These are phyloP conservation scores for Cistogaster globosa DNA, from an alignment of 2,888 invertebrate species.

Conservation along the genomic window DNA sequence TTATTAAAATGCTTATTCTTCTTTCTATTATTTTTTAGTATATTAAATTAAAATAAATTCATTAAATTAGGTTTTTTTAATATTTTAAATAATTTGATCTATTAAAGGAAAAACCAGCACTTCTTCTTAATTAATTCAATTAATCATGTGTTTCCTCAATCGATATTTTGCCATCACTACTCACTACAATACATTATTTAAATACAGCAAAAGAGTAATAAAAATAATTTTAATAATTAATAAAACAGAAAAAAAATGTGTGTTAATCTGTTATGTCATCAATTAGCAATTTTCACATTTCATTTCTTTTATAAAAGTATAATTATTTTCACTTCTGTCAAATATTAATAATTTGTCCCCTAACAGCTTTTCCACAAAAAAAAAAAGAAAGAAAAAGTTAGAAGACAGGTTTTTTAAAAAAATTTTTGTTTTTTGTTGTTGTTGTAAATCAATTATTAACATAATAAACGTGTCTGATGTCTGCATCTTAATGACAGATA, in stretches of 20 bases:
- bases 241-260: slow-evolving; percentile 17
- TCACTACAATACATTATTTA: background rate
- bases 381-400: background rate
- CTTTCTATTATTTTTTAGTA: too few relatives aligned
- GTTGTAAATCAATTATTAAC: background rate
- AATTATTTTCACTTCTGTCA: slow-evolving; percentile 6
- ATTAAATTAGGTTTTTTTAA: too few relatives aligned
- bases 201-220: background rate
- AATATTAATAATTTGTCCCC: background rate
- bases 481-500: background rate
- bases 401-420: slow-evolving; percentile 23
- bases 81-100: too few relatives aligned
- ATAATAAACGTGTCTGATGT: slow-evolving; percentile 10
- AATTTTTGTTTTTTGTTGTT: background rate
- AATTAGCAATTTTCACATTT: slow-evolving; percentile 45
- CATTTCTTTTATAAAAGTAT: slow-evolving; percentile 2
- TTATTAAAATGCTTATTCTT: too few relatives aligned
- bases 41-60: too few relatives aligned
- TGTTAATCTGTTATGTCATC: slow-evolving; percentile 59
- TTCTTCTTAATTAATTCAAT: too few relatives aligned
- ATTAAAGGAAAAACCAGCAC: too few relatives aligned
- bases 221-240: background rate
- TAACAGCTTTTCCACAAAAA: slow-evolving; percentile 18
- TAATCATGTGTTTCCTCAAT: too few relatives aligned
- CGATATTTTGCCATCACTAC: background rate